phyloP scores from a whole-genome alignment of 2,797 vertebrate species.

The Okamejei kenojei region DNA sequence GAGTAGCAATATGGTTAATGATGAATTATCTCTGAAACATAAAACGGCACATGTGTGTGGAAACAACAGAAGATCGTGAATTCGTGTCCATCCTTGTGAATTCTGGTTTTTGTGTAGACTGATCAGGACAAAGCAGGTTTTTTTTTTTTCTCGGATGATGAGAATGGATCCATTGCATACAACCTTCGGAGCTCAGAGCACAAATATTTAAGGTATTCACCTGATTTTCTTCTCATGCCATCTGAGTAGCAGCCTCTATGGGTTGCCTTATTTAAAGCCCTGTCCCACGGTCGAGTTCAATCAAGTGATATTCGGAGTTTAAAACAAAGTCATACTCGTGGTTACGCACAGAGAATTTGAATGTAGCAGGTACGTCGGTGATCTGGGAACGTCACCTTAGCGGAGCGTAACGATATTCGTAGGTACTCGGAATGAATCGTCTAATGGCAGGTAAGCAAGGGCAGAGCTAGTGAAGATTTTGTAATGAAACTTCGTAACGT shows the following conservation, averaged over 20 bases:
- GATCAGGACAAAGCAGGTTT: neutral
- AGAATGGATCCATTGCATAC: neutral
- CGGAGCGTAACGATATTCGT: too few relatives aligned
- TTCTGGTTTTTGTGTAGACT: neutral
- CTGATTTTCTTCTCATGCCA: neutral
- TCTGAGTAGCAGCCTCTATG: neutral
- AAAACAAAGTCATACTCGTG: too few relatives aligned
- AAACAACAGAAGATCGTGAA: neutral
- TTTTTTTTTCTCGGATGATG: constrained; percentile 4
- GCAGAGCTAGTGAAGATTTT: too few relatives aligned
- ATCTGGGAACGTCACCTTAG: too few relatives aligned
- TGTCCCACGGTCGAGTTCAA: too few relatives aligned
- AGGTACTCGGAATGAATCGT: too few relatives aligned
- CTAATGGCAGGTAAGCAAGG: too few relatives aligned
- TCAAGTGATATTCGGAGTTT: too few relatives aligned
- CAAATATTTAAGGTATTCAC: neutral
- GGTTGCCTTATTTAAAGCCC: too few relatives aligned
- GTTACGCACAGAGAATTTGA: too few relatives aligned
- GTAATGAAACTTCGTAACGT: too few relatives aligned
- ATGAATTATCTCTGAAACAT: constrained; percentile 32
- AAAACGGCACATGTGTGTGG: constrained; percentile 6
- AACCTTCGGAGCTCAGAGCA: neutral
- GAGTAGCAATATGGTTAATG: neutral
- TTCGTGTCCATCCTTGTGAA: neutral
- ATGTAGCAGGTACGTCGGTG: too few relatives aligned